Percentiles rank a stretch among this genome's conserved stretches.
These are phyloP conservation scores for Acinonyx jubatus DNA, from an alignment of 2,113 vertebrate genomes.

Conservation along the genomic window DNA sequence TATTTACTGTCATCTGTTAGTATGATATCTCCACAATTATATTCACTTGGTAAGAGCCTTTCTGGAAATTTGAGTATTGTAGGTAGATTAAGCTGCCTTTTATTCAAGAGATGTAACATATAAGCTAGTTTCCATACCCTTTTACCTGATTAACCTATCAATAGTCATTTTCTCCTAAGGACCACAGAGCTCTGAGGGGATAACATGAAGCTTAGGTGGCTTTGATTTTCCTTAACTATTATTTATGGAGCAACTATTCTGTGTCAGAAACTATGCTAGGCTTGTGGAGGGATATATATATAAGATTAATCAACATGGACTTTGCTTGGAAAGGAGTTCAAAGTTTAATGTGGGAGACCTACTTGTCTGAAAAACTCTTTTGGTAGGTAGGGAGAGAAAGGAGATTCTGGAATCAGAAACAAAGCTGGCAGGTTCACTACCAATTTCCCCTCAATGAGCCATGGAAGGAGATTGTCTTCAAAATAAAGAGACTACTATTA, in stretches of 20 bases:
- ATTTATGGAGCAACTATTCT: conserved; percentile 32
- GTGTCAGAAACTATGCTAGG: neutral
- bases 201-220: neutral
- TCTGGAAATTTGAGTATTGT: neutral
- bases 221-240: conserved; percentile 57
- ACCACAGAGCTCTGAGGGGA: neutral
- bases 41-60: neutral
- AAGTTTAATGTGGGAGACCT: neutral
- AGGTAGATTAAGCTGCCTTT: conserved; percentile 2
- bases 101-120: neutral
- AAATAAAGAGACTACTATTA: neutral
- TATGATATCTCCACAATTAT: neutral
- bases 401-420: neutral
- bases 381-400: neutral
- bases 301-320: neutral
- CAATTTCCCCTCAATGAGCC: neutral
- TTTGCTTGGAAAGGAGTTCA: conserved; percentile 14
- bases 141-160: conserved; percentile 44
- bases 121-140: neutral
- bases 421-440: neutral
- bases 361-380: neutral
- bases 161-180: conserved; percentile 27
- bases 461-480: neutral
- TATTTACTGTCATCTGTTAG: neutral
- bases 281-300: neutral